Evolutionary conservation across 1,140 invertebrate species (phyloP).

Genomic region (Phymastichus coffea): DNA sequence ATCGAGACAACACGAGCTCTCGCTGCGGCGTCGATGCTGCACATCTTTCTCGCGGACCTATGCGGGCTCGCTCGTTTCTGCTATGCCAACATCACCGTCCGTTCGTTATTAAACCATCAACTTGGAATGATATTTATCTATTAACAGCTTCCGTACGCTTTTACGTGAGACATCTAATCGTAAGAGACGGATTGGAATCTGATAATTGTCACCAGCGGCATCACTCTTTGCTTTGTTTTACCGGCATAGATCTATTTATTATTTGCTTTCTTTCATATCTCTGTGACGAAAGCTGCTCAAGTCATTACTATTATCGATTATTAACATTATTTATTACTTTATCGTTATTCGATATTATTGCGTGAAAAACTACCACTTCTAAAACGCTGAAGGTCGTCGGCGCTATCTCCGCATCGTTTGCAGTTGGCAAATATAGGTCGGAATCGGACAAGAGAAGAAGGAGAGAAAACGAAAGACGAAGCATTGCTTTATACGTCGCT

Average conservation of each 20-base stretch:
- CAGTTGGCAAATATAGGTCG: too few relatives aligned
- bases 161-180: not conserved
- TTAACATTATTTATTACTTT: not conserved
- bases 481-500: not conserved
- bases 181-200: slow-evolving; percentile 14
- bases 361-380: slow-evolving; percentile 24
- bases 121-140: slow-evolving; percentile 6
- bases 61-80: slow-evolving; percentile 16
- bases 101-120: not conserved
- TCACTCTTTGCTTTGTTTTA: too few relatives aligned
- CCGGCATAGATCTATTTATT: not conserved
- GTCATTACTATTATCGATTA: not conserved
- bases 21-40: slow-evolving; percentile 7
- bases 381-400: not conserved
- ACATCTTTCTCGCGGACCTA: slow-evolving; percentile 15
- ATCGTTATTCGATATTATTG: too few relatives aligned
- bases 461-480: not conserved
- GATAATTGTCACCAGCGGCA: slow-evolving; percentile 11
- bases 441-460: too few relatives aligned
- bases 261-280: not conserved
- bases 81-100: slow-evolving; percentile 1
- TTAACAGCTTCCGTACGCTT: not conserved
- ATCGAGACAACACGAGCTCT: slow-evolving; percentile 11
- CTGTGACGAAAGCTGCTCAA: slow-evolving; percentile 8
- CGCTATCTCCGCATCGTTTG: not conserved